Evolutionary conservation across 2,797 vertebrate species (phyloP).

Genomic region (Perodicticus potto): DNA sequence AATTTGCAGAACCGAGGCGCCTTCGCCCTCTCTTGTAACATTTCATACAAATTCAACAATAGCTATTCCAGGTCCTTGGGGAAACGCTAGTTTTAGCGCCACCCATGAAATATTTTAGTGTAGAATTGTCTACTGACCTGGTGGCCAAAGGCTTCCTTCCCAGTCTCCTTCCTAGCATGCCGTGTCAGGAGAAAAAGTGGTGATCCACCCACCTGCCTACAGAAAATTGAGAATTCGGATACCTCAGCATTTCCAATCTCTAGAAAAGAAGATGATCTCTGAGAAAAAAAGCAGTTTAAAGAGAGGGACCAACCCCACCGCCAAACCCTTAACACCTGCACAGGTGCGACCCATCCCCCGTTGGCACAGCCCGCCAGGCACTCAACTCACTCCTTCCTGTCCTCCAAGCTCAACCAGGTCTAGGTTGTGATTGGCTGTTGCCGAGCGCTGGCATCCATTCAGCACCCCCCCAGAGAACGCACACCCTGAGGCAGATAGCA

Average conservation of each 20-base stretch:
- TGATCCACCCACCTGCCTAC: not conserved
- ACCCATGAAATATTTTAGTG: not conserved
- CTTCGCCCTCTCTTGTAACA: conserved; percentile 23
- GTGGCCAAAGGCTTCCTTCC: not conserved
- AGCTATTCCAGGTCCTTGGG: not conserved
- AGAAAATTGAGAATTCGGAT: not conserved
- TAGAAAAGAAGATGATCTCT: not conserved
- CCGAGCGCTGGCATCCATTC: not conserved
- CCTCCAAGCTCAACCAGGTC: not conserved
- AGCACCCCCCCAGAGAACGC: rapidly evolving
- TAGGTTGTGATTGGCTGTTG: not conserved
- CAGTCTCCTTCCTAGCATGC: not conserved
- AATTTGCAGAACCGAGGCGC: not conserved
- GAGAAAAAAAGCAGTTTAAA: not conserved
- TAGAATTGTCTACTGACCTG: not conserved
- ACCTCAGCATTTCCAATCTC: not conserved
- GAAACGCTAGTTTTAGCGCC: not conserved
- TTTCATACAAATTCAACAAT: conserved; percentile 28
- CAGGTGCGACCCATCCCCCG: rapidly evolving
- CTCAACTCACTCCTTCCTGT: not conserved
- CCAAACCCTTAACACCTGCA: not conserved
- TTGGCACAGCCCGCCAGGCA: not conserved
- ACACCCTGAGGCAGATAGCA: not conserved
- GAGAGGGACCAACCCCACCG: not conserved
- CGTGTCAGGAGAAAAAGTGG: not conserved